Percentiles rank a stretch among this genome's conserved stretches.
Conservation (phyloP, 1,140 invertebrate species). For the Grapholita molesta region DNA sequence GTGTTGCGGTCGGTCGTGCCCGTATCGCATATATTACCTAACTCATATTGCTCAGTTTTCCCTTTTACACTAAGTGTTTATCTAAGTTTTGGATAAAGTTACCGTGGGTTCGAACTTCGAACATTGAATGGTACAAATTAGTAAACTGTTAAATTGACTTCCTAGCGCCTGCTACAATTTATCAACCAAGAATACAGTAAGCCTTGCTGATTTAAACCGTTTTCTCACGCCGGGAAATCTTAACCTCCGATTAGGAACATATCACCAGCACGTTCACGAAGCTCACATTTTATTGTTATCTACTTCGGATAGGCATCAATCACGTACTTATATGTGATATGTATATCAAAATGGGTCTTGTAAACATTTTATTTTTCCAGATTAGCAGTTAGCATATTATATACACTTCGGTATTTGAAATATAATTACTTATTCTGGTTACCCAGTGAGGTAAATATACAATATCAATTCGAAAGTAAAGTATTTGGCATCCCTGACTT, state of each 20-base stretch:
- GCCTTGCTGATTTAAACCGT: not conserved
- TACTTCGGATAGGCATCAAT: not conserved
- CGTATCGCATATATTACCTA: not conserved
- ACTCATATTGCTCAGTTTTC: not conserved
- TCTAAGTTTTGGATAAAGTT: no score
- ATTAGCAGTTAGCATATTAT: no score
- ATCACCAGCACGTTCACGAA: not conserved
- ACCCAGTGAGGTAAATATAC: not conserved
- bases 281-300: not conserved
- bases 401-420: no score
- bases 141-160: no score
- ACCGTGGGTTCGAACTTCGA: no score
- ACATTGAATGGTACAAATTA: no score
- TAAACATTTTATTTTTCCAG: no score
- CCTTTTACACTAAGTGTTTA: no score
- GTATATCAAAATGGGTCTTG: not conserved
- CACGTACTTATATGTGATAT: not conserved
- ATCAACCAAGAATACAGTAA: no score
- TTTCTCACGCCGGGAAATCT: not conserved
- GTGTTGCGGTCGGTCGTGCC: no score
- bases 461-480: not conserved
- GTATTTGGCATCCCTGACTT: not conserved
- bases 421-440: no score
- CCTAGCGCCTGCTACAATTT: no score
- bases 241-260: not conserved